Percentiles rank a stretch among this genome's conserved stretches.
phyloP scores from a whole-genome alignment of 2,797 vertebrate species.

The Onychomys leucogaster region DNA sequence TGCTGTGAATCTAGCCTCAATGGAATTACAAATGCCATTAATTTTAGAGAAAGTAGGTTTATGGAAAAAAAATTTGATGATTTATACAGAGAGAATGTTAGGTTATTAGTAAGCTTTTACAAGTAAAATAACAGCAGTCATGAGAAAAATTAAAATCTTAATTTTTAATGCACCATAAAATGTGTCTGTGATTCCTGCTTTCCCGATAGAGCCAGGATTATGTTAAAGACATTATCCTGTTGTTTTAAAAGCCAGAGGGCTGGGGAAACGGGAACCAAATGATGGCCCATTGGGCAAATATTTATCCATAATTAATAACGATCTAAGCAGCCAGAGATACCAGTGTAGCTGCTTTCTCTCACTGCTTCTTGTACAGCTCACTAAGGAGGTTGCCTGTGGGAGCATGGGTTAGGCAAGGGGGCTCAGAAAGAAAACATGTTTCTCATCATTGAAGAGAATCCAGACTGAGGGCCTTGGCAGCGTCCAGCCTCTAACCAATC shows the following conservation, averaged over 20 bases:
- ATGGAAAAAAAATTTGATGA: conserved; percentile 15
- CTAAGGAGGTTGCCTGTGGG: fast-evolving
- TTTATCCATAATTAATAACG: background rate
- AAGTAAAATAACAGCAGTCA: conserved; percentile 57
- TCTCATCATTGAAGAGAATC: background rate
- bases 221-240: background rate
- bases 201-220: background rate
- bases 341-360: background rate
- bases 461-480: background rate
- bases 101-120: conserved; percentile 62
- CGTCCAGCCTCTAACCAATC: background rate
- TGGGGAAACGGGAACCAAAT: background rate
- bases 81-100: background rate
- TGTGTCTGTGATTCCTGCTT: conserved; percentile 32
- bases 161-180: conserved; percentile 68
- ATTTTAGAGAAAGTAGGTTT: background rate
- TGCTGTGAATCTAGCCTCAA: background rate
- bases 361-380: background rate
- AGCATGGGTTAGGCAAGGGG: fast-evolving
- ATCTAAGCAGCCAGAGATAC: background rate
- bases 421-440: background rate
- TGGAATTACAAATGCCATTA: background rate
- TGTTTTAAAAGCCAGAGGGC: background rate
- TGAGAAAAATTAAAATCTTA: conserved; percentile 71
- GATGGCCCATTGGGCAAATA: background rate